Evolutionary conservation across 1,140 invertebrate genomes (phyloP), one percentile per base, ranked within the genome.

Genomic region (Drosophila repletoides): DNA sequence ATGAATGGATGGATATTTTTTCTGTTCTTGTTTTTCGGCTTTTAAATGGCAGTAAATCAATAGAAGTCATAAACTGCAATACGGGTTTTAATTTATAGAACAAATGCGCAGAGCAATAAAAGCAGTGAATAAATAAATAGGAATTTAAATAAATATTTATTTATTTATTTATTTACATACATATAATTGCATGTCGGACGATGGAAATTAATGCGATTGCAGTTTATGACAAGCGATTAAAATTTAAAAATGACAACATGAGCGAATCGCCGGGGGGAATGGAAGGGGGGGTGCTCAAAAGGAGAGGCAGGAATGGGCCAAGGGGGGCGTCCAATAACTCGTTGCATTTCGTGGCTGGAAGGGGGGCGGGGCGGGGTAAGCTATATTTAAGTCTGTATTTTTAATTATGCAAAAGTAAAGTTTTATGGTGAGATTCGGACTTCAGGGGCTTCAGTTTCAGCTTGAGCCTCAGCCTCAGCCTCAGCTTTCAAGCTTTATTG

Each of bases 181-280:
- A 79, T 72, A 68, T 84, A 83, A 83, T 84, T 83, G 74, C 65
- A 61, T 84, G 79, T 72, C 68, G 55, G 41, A 33, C 14, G 38
- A 45, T 68, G 60, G 43, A 71, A 79, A 84, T 83, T 71, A 84
- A 83, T 83, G 64, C 79, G 79, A 83, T 83, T 84, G 79, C 79
- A 83, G 71, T 84, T 84, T 83, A 83, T 83, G 79, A 83, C 79
- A 83, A 79, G 65, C 79, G 79, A 83, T 83, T 83, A 83, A 83
- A 84, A 58, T 65, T 77, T n/a, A 43, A 79, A 71, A 79, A 63
- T 34, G 64, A 70, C 66, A 65, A 63, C 58, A 17, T 43, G 29
- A 49, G 24, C 45, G 9, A 43, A 12, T 21, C 22, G 48, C 33
- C 6, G 1, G 26, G 10, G n/a, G n/a, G 10, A 5, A 31, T n/a